A percentile compares a stretch with the other conserved stretches of the same genome.
These are phyloP conservation scores for Julus scandinavius DNA, from an alignment of 2,888 invertebrate species.

Conservation along the genomic window DNA sequence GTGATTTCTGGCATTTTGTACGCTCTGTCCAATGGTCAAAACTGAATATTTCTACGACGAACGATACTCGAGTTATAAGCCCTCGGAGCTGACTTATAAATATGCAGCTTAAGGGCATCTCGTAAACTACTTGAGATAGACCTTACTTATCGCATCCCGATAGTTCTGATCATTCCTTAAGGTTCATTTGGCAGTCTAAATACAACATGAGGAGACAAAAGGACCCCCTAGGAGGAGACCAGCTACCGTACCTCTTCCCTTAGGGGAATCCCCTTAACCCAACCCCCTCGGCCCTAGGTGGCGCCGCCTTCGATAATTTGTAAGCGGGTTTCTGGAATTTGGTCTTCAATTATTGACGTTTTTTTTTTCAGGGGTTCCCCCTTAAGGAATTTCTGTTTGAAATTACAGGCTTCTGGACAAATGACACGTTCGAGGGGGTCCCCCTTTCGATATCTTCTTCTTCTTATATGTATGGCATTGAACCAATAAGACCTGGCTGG, in stretches of 20 bases:
- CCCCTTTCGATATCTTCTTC: not conserved
- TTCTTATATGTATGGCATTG: not conserved
- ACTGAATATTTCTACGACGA: not conserved
- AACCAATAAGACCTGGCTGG: slow-evolving; percentile 33
- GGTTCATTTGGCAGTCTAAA: not conserved
- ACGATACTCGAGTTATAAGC: not conserved
- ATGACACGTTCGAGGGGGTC: slow-evolving; percentile 43
- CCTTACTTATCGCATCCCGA: not conserved
- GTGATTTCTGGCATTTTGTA: not conserved
- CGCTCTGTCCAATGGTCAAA: not conserved
- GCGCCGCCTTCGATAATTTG: slow-evolving; percentile 34
- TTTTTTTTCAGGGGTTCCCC: not conserved
- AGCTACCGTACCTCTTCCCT: not conserved
- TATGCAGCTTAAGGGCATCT: not conserved
- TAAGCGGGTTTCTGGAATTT: not conserved
- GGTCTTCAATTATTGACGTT: slow-evolving; percentile 34
- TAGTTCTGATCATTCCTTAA: not conserved
- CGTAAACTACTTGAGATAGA: not conserved
- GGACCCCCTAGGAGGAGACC: not conserved
- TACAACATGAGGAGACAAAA: not conserved
- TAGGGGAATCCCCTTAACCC: slow-evolving; percentile 23
- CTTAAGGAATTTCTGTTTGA: not conserved
- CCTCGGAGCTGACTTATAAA: not conserved
- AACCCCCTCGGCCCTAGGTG: not conserved
- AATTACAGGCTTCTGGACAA: slow-evolving; percentile 25